These are phyloP conservation scores for Atta texana DNA, from an alignment of 1,140 invertebrate species.

Conservation along the genomic window DNA sequence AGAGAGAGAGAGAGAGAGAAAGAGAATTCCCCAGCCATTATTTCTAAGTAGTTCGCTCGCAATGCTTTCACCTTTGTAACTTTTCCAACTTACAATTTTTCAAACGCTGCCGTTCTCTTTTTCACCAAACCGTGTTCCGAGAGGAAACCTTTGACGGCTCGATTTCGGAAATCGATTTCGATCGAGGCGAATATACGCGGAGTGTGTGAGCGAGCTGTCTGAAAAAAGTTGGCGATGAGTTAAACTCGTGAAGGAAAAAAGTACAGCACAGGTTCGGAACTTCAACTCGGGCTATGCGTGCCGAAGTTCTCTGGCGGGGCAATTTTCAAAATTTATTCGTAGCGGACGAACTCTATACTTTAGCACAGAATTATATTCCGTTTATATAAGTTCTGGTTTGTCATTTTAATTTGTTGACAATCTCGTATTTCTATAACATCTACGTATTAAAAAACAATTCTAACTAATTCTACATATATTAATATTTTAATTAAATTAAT, in stretches of 20 bases:
- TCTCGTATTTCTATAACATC: not conserved
- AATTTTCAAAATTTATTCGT: constrained; percentile 70
- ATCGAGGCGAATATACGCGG: not conserved
- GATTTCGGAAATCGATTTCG: constrained; percentile 58
- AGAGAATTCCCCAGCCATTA: not conserved
- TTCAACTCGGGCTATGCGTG: constrained; percentile 37
- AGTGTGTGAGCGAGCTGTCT: constrained; percentile 18
- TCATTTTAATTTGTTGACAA: not conserved
- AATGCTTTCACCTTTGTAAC: constrained; percentile 20
- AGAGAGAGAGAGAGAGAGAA: no score
- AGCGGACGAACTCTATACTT: constrained; percentile 7
- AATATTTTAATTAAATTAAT: not conserved
- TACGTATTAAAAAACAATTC: not conserved
- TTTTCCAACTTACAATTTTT: constrained; percentile 33
- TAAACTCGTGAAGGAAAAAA: constrained; percentile 56
- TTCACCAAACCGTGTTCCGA: constrained; percentile 18
- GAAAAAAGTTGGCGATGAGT: constrained; percentile 59
- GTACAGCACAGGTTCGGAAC: constrained; percentile 60
- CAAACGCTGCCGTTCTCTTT: constrained; percentile 18
- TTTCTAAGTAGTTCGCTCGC: constrained; percentile 32
- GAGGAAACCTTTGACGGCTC: constrained; percentile 36
- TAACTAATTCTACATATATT: not conserved
- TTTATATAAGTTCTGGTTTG: constrained; percentile 53
- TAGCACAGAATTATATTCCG: constrained; percentile 65
- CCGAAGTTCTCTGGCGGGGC: constrained; percentile 55